Evolutionary conservation across 2,113 vertebrate species (phyloP).

Genomic region (Zootoca vivipara): DNA sequence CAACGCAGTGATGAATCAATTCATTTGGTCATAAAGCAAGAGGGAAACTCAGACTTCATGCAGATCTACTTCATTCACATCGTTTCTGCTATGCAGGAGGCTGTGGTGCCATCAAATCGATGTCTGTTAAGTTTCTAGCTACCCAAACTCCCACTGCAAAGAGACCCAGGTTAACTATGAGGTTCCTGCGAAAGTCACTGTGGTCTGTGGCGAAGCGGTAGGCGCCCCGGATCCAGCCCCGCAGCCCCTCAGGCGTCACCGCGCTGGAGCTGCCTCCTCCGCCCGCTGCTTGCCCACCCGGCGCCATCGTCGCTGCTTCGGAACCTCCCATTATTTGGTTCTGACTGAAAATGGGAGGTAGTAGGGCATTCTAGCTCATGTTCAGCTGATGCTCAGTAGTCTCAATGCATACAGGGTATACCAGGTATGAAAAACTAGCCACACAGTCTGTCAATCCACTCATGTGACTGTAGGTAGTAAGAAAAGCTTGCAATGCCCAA

Average conservation of each 20-base stretch:
- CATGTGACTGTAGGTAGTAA: no score
- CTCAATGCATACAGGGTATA: no score
- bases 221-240: slow-evolving; percentile 80
- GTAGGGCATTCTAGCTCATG: no score
- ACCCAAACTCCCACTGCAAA: slow-evolving; percentile 96
- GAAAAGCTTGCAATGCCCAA: no score
- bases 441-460: no score
- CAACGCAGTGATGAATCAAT: rapidly evolving
- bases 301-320: slow-evolving; percentile 30
- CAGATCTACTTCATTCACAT: rapidly evolving
- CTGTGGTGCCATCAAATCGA: slow-evolving; percentile 95
- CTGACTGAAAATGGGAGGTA: no score
- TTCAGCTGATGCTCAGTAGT: no score
- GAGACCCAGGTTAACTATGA: slow-evolving; percentile 92
- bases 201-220: slow-evolving; percentile 87
- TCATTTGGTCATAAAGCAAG: not conserved
- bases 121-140: slow-evolving; percentile 93
- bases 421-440: no score
- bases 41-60: not conserved
- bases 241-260: slow-evolving; percentile 58
- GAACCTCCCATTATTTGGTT: no score
- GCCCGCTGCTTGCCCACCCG: slow-evolving; percentile 46
- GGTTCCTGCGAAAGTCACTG: slow-evolving; percentile 95
- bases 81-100: slow-evolving; percentile 75
- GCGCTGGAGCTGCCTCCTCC: not conserved